phyloP scores from a whole-genome alignment of 2,797 vertebrate genomes.

The Novumbra hubbsi region DNA sequence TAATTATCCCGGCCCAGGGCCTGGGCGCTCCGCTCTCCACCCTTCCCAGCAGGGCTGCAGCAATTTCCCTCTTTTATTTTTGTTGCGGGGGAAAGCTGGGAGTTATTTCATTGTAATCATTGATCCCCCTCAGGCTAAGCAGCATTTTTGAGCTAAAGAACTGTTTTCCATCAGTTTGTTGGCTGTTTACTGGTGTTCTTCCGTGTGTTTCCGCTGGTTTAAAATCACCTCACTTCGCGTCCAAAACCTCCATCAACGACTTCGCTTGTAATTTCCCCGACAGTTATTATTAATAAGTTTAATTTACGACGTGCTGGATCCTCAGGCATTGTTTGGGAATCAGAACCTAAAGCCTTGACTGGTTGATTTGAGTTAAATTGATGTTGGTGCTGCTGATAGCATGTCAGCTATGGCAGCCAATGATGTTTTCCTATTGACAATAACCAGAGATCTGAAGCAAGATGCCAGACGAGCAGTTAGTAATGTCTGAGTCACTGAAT shows the following conservation, averaged over 20 bases:
- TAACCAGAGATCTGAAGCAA: conserved; percentile 49
- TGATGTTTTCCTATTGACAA: conserved; percentile 61
- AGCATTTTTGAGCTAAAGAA: conserved; percentile 28
- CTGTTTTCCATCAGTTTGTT: conserved; percentile 59
- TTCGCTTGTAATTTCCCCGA: conserved; percentile 50
- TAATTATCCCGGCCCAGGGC: conserved; percentile 51
- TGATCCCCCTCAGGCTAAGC: conserved; percentile 42
- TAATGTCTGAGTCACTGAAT: conserved; percentile 37
- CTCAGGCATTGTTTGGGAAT: conserved; percentile 40
- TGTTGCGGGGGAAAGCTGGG: conserved; percentile 51
- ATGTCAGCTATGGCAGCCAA: conserved; percentile 60
- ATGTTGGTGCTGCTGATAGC: conserved; percentile 53
- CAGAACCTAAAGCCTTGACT: conserved; percentile 46
- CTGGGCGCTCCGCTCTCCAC: conserved; percentile 44
- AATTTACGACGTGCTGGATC: conserved; percentile 24
- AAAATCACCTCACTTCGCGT: conserved; percentile 31
- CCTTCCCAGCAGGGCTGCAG: conserved; percentile 41
- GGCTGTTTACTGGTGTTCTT: conserved; percentile 55
- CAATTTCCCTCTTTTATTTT: conserved; percentile 18
- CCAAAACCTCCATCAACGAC: conserved; percentile 22
- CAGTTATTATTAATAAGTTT: conserved; percentile 49
- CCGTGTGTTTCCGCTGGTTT: conserved; percentile 49
- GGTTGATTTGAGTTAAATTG: conserved; percentile 59
- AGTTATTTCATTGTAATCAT: conserved; percentile 61
- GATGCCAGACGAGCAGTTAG: conserved; percentile 33